Evolutionary conservation across 2,888 invertebrate species (phyloP).

Genomic region (Candidula unifasciata): DNA sequence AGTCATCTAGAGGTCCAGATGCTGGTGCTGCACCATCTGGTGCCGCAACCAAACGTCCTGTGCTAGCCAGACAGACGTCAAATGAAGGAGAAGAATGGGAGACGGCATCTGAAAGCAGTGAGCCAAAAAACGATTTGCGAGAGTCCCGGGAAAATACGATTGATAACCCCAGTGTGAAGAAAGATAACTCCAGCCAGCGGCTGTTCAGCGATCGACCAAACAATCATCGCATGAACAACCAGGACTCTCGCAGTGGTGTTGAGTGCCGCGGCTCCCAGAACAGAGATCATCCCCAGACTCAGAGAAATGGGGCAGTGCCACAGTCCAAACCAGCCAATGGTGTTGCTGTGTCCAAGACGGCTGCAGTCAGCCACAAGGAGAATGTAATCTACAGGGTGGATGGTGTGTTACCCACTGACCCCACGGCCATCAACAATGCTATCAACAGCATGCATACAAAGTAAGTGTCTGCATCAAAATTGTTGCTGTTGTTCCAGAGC

Average conservation of each 20-base stretch:
- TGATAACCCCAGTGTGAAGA: conserved; percentile 63
- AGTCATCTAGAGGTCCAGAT: conserved; percentile 81
- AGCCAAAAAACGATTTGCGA: conserved; percentile 73
- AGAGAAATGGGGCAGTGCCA: conserved; percentile 71
- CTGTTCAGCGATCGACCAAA: conserved; percentile 74
- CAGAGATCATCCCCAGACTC: conserved; percentile 50
- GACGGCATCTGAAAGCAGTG: conserved; percentile 89
- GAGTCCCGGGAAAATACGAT: conserved; percentile 58
- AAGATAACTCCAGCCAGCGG: conserved; percentile 77
- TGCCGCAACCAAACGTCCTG: conserved; percentile 64
- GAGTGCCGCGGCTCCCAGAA: conserved; percentile 59
- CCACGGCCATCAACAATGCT: conserved; percentile 80
- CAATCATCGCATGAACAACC: conserved; percentile 50
- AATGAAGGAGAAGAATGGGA: conserved; percentile 83
- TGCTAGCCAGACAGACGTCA: conserved; percentile 75
- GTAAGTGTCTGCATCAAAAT: conserved; percentile 58
- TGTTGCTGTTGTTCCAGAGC: too few relatives aligned
- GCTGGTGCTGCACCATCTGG: conserved; percentile 59
- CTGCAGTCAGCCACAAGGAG: conserved; percentile 68
- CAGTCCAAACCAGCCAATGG: conserved; percentile 61
- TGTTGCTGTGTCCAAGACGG: conserved; percentile 62
- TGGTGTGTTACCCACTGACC: conserved; percentile 81
- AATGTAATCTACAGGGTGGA: conserved; percentile 80
- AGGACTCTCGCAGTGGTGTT: conserved; percentile 52
- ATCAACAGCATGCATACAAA: conserved; percentile 72